phyloP scores from a whole-genome alignment of 1,140 invertebrate genomes.

The Atta cephalotes region DNA sequence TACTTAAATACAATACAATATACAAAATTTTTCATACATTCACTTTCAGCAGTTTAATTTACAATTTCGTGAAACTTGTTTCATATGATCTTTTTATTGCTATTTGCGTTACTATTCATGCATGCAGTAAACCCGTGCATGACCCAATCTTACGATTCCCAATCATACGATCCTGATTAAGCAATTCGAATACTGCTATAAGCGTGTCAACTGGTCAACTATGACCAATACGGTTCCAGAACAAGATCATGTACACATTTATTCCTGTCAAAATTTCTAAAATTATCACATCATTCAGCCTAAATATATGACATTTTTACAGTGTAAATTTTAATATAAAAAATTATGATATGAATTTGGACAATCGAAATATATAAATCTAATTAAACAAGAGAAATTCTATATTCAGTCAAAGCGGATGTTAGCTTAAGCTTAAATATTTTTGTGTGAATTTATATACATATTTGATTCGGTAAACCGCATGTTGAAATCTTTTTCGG shows the following conservation, averaged over 20 bases:
- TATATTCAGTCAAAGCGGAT: no score
- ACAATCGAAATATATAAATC: no score
- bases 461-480: no score
- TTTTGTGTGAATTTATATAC: no score
- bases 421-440: no score
- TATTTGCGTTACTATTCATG: not conserved
- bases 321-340: no score
- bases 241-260: not conserved
- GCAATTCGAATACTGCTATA: not conserved
- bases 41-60: not conserved
- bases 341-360: no score
- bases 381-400: no score
- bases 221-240: not conserved
- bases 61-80: not conserved
- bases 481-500: no score
- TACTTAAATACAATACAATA: not conserved
- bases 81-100: not conserved
- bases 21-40: not conserved
- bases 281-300: not conserved
- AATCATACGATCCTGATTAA: not conserved
- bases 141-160: not conserved
- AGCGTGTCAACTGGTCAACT: not conserved
- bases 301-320: not conserved
- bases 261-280: slow-evolving; percentile 24
- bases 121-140: not conserved